Base-by-base conservation (phyloP, 2,888 invertebrate genomes). In the Limnephilus marmoratus region DNA sequence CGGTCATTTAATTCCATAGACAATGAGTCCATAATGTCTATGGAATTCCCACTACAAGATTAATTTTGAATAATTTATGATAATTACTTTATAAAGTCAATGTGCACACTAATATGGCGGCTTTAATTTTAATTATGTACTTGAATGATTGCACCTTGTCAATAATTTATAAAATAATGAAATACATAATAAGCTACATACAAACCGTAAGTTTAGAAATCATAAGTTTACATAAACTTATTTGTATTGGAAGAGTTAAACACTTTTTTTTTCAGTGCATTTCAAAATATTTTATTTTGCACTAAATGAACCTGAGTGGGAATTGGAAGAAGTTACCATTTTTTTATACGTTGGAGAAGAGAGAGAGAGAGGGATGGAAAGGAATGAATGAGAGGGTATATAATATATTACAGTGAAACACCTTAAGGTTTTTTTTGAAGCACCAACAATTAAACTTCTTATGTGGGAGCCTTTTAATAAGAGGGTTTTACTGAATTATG, bases 1-100 rank as follows among this genome's bases (percentile, higher is more conserved):
- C 93, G 93, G 68, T 94, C 94, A 7, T 92, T 88, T 81, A 93
- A 92, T 92, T 94, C 94, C 18, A 92, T 92, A 68, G 94, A 94
- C 81, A 93, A 91, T 90, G 94, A 94, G 91, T 93, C 94, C 31
- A 82, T 94, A 49, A 92, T 92, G 90, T 92, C 94, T 31, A 93
- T 93, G 89, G 94, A 94, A 41, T 94, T 92, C 81, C 93, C 92
- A 29, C 68, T 94, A 53, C 92, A 92, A 90, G 93, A 93, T 91
- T 94, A 83, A 92, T 81, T 37, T 90, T 68, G 24, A 24, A 68
- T 9, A 68, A 24, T 24, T 68, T 68, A 68, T 24, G 5, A n/a
- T 68, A 37, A 45, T 45, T 45, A 45, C 1, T 15, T 34, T 82
- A 82, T 34, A 15, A 13, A 82, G 18, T 31, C 68, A 68, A 85